A percentile compares a stretch with the other conserved stretches of the same genome.
Conservation (phyloP, 2,113 vertebrate species). For the Hipposideros armiger region DNA sequence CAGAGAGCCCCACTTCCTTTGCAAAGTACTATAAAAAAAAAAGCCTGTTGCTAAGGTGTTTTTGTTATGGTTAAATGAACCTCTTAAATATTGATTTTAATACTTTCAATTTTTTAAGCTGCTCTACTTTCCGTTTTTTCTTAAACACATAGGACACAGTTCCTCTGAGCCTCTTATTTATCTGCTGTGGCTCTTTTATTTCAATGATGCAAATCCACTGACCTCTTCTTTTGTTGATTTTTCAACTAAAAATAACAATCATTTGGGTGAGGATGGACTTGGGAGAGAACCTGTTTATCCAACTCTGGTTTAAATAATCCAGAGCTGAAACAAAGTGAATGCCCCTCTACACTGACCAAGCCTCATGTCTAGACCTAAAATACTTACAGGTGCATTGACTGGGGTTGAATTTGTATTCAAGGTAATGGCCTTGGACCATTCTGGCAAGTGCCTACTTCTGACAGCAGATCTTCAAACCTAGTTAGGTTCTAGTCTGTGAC, state of each 20-base stretch:
- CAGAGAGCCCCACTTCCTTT: constrained; percentile 10
- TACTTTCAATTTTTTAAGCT: constrained; percentile 80
- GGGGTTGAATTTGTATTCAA: not conserved
- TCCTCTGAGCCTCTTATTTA: constrained; percentile 48
- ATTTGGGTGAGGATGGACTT: not conserved
- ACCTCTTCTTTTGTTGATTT: not conserved
- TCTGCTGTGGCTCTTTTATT: constrained; percentile 57
- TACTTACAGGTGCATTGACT: not conserved
- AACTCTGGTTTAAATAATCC: not conserved
- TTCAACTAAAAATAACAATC: constrained; percentile 36
- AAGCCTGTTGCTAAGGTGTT: constrained; percentile 80
- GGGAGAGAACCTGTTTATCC: constrained; percentile 26
- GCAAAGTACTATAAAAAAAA: constrained; percentile 58
- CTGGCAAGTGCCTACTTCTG: constrained; percentile 10
- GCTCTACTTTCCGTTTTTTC: constrained; percentile 39
- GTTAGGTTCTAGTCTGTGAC: not conserved
- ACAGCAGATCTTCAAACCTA: not conserved
- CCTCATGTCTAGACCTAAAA: not conserved
- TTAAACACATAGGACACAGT: constrained; percentile 40
- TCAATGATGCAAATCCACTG: constrained; percentile 56
- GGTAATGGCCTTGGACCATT: not conserved
- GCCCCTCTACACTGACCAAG: not conserved
- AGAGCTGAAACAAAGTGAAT: not conserved
- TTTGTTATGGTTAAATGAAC: constrained; percentile 80
- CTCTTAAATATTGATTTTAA: constrained; percentile 82